phyloP scores from a whole-genome alignment of 1,140 invertebrate species.

The Asobara japonica region DNA sequence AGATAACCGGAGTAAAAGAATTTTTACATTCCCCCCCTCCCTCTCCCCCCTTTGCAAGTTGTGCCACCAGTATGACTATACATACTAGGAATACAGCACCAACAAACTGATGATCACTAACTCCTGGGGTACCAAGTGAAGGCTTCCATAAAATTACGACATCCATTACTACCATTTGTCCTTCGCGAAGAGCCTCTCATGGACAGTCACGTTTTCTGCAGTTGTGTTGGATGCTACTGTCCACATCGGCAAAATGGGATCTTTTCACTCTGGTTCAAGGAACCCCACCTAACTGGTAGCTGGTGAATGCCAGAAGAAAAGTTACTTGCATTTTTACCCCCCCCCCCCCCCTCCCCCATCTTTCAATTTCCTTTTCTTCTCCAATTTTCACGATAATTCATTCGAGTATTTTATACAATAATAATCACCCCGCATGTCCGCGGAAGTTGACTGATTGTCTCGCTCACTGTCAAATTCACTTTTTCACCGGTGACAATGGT shows the following conservation, averaged over 20 bases:
- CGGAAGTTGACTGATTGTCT: too few species aligned
- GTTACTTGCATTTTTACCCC: neutral
- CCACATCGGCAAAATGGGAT: neutral
- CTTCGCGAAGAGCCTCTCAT: neutral
- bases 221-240: slow-evolving; percentile 16
- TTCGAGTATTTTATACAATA: neutral
- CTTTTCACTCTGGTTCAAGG: slow-evolving; percentile 8
- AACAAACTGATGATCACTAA: slow-evolving; percentile 4
- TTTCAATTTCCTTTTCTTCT: neutral
- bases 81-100: neutral
- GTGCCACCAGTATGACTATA: neutral
- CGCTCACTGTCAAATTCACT: neutral
- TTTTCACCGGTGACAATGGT: neutral
- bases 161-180: slow-evolving; percentile 32
- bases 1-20: neutral
- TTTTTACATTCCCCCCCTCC: neutral
- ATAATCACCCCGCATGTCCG: neutral
- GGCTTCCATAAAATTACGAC: slow-evolving; percentile 44
- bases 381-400: neutral
- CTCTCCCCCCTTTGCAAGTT: neutral
- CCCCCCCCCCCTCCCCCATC: too few species aligned
- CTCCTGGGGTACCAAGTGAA: slow-evolving; percentile 8
- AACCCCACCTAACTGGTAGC: neutral
- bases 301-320: neutral
- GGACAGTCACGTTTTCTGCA: slow-evolving; percentile 15